Evolutionary conservation across 1,140 invertebrate genomes (phyloP), one percentile per base, ranked within the genome.

Genomic region (Contarinia nasturtii): DNA sequence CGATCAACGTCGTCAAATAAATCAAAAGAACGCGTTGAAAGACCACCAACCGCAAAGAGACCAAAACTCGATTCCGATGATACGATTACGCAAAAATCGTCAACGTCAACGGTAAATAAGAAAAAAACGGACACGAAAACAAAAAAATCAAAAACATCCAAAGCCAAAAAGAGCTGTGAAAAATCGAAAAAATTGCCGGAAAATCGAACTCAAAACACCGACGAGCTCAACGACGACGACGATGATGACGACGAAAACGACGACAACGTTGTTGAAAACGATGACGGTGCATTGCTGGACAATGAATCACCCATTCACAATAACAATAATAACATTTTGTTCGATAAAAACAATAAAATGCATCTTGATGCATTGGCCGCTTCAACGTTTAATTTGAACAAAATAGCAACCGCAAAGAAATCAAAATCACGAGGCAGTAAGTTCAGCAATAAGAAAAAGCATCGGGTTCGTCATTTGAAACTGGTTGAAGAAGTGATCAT

Each of bases 391-490:
- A 27, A 27, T 10, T 3, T 27, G 27, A 27, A 27, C 27, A 27
- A 2, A 21, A 21, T 27, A 14, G 17, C 38, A 21, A 33, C 46
- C 14, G 47, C 49, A 47, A 49, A 49, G 45, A 45, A 46, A 49
- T 47, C 33, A 22, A 43, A 36, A 43, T 22, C 47, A 17, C 51
- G 46, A 18, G 58, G 60, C 1, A 54, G 54, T 47, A 62, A 61
- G 46, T 63, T 63, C 19, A 60, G 60, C 7, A 57, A 52, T 41
- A 61, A 59, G 2, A 63, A 63, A 45, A 57, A 57, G 2, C 57
- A 53, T 20, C 54, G 50, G 3, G 55, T 55, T n/a, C 57, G 58
- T 5, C 58, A 58, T 11, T 49, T 55, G 37, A 57, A 63, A 43
- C 36, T 60, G 21, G 57, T 61, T 33, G 61, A 59, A 21, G 58